Percentiles rank a stretch among this genome's conserved stretches.
These are phyloP conservation scores for Drosophila emarginata DNA, from an alignment of 2,888 invertebrate genomes.

Conservation along the genomic window DNA sequence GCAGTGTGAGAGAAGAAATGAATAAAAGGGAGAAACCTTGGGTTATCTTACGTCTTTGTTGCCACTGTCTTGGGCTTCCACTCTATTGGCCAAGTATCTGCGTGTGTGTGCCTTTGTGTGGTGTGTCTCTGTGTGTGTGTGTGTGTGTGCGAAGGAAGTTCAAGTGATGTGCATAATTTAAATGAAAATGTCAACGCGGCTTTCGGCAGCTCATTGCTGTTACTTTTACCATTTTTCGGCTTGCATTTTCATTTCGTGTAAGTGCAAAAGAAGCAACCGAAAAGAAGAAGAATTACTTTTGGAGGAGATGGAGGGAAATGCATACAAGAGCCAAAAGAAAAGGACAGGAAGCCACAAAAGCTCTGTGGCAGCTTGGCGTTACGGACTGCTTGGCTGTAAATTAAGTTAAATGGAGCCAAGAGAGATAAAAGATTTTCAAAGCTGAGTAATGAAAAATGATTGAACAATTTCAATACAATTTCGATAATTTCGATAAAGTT, in stretches of 20 bases:
- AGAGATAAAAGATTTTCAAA: constrained; percentile 23
- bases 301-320: neutral
- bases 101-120: constrained; percentile 1
- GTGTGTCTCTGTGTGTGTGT: neutral
- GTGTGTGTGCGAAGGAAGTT: constrained; percentile 55
- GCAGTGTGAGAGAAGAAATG: neutral
- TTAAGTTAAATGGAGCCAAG: constrained; percentile 44
- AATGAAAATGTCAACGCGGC: constrained; percentile 78
- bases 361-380: neutral
- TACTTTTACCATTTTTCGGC: constrained; percentile 37
- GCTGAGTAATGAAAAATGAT: neutral
- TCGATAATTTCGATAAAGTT: neutral
- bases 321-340: neutral
- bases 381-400: constrained; percentile 38
- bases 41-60: constrained; percentile 36
- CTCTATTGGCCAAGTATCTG: constrained; percentile 9
- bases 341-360: constrained; percentile 27
- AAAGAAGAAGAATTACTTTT: constrained; percentile 34
- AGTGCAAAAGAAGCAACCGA: constrained; percentile 20
- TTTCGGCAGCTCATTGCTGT: constrained; percentile 72
- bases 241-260: constrained; percentile 42
- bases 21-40: constrained; percentile 23
- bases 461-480: neutral
- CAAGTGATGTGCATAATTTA: constrained; percentile 78
- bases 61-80: constrained; percentile 43